Evolutionary conservation across 2,113 vertebrate species (phyloP).

Genomic region (Odobenus rosmarus): DNA sequence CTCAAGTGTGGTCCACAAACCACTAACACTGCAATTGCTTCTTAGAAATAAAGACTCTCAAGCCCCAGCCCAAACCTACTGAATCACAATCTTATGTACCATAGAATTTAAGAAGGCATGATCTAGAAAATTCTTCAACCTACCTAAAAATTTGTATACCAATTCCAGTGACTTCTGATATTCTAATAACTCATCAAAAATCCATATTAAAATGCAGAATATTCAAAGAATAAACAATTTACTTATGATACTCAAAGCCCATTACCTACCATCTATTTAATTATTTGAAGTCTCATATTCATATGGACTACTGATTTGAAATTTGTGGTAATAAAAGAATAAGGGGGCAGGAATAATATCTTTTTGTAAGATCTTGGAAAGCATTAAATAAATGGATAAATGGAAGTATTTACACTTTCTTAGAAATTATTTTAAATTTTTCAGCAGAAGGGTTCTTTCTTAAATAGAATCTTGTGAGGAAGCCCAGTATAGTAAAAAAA

Average conservation of each 20-base stretch:
- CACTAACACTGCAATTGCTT: neutral
- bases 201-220: neutral
- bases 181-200: neutral
- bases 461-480: constrained; percentile 25
- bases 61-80: neutral
- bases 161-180: constrained; percentile 31
- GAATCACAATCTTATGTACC: neutral
- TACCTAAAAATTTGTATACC: neutral
- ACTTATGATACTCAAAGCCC: neutral
- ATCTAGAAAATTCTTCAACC: neutral
- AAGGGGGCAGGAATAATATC: neutral
- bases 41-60: constrained; percentile 12
- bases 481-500: neutral
- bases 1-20: neutral
- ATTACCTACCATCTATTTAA: constrained; percentile 12
- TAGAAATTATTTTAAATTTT: constrained; percentile 47
- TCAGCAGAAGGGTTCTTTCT: neutral
- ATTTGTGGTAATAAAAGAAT: constrained; percentile 5
- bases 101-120: neutral
- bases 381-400: constrained; percentile 26
- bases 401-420: neutral
- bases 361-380: neutral
- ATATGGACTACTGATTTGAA: constrained; percentile 18
- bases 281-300: constrained; percentile 21
- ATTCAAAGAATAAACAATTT: neutral